Conservation (phyloP, 2,888 invertebrate species). For the Pinctada fucata region DNA sequence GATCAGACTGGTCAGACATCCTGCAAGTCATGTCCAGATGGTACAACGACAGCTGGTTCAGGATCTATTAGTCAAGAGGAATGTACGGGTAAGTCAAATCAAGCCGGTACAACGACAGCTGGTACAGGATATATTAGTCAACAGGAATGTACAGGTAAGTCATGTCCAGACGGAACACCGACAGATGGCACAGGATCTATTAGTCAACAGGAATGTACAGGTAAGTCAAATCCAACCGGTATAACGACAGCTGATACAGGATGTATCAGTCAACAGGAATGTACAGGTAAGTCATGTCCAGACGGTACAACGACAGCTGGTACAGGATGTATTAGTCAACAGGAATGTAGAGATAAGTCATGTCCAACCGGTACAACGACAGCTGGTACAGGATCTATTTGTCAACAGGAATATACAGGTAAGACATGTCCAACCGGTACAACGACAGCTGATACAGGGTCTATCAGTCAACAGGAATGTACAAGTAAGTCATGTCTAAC, state of each 20-base stretch:
- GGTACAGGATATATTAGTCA: constrained; percentile 28
- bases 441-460: constrained; percentile 38
- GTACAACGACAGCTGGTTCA: constrained; percentile 38
- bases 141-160: constrained; percentile 36
- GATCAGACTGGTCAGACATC: constrained; percentile 31
- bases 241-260: too few species aligned
- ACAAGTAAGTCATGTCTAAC: constrained; percentile 2
- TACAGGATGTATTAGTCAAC: too few species aligned
- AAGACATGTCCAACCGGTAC: constrained; percentile 43
- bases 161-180: constrained; percentile 42
- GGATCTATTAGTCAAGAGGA: constrained; percentile 16
- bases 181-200: constrained; percentile 37
- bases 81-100: constrained; percentile 37
- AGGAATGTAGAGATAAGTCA: constrained; percentile 6
- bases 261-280: too few species aligned
- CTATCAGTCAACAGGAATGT: constrained; percentile 16
- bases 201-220: constrained; percentile 19
- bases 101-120: constrained; percentile 37
- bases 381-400: constrained; percentile 28
- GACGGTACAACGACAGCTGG: too few species aligned
- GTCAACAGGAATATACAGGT: constrained; percentile 27
- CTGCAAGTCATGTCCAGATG: constrained; percentile 47
- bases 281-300: too few species aligned
- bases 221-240: background rate
- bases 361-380: constrained; percentile 46